Conservation (phyloP, 2,888 invertebrate species). For the Hypomecis atomaria region DNA sequence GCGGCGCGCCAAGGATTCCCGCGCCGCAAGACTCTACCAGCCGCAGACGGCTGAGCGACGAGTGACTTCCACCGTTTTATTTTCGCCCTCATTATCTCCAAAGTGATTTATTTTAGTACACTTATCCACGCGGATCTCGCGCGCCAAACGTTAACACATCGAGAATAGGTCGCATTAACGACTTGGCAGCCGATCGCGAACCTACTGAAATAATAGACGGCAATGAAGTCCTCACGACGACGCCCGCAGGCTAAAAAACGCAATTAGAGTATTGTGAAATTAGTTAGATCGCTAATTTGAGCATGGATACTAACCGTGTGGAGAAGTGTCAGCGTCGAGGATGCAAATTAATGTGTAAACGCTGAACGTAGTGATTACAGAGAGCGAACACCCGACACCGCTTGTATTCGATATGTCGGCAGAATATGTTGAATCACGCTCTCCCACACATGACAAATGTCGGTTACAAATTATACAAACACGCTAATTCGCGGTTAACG, state of each 20-base stretch:
- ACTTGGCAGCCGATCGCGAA: conserved; percentile 65
- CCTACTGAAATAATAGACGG: conserved; percentile 68
- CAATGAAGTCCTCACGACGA: conserved; percentile 76
- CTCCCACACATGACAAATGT: conserved; percentile 66
- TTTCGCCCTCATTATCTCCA: conserved; percentile 82
- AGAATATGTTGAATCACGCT: conserved; percentile 42
- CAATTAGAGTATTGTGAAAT: conserved; percentile 69
- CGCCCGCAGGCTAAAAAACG: conserved; percentile 58
- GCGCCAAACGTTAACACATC: conserved; percentile 70
- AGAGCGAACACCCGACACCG: conserved; percentile 36
- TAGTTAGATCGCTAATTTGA: conserved; percentile 67
- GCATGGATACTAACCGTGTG: conserved; percentile 59
- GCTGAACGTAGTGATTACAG: conserved; percentile 52
- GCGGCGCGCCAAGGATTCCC: conserved; percentile 64
- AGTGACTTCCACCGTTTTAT: conserved; percentile 78
- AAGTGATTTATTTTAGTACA: conserved; percentile 80
- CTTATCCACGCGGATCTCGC: conserved; percentile 62
- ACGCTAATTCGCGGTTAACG: conserved; percentile 63
- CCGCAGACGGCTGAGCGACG: conserved; percentile 72
- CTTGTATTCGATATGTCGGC: conserved; percentile 19
- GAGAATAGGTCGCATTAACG: conserved; percentile 74
- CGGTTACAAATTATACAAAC: conserved; percentile 59
- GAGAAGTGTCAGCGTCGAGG: conserved; percentile 56
- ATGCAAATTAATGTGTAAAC: conserved; percentile 64
- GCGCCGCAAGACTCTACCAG: conserved; percentile 65